phyloP scores from a whole-genome alignment of 2,113 vertebrate species.

The Circaetus cinerascens region DNA sequence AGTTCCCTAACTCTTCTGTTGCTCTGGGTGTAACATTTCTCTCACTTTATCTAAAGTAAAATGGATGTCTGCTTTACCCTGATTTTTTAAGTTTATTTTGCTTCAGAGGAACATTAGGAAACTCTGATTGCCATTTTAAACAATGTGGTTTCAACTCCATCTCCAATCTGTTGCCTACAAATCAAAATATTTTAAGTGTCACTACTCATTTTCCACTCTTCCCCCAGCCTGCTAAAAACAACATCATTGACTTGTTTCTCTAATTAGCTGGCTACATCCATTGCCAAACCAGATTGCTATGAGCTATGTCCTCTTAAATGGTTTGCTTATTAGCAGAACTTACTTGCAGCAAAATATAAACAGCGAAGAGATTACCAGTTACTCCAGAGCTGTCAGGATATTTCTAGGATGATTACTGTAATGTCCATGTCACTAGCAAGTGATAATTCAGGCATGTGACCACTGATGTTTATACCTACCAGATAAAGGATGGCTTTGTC shows the following conservation, averaged over 20 bases:
- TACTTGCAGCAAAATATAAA: constrained; percentile 22
- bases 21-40: background rate
- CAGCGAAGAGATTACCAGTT: background rate
- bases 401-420: background rate
- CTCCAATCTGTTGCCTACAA: background rate
- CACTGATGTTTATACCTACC: background rate
- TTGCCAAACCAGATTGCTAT: constrained; percentile 29
- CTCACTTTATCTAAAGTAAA: background rate
- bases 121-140: background rate
- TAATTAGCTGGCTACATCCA: constrained; percentile 26
- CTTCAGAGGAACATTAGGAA: background rate
- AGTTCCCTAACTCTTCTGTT: background rate
- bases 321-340: constrained; percentile 1
- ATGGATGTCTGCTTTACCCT: background rate
- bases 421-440: background rate
- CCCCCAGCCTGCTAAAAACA: background rate
- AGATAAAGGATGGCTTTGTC: background rate
- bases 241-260: background rate
- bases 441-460: background rate
- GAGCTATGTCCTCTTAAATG: background rate
- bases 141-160: background rate
- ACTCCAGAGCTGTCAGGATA: background rate
- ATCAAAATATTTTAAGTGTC: background rate
- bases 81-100: background rate
- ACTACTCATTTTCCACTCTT: background rate